A percentile compares a stretch with the other conserved stretches of the same genome.
Conservation (phyloP, 2,888 invertebrate species). For the Drosophila diplacantha region DNA sequence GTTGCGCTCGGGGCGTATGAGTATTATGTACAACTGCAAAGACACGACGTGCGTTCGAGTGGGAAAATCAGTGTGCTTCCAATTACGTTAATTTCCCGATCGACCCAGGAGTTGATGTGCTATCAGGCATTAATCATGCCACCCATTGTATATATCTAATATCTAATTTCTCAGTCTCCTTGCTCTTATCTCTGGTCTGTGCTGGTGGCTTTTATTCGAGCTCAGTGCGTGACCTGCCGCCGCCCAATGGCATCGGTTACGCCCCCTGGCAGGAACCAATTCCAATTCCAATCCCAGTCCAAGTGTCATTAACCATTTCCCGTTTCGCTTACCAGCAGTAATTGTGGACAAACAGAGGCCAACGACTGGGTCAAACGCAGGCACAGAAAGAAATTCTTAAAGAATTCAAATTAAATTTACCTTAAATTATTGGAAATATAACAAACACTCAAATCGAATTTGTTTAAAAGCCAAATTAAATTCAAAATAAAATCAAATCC, state of each 20-base stretch:
- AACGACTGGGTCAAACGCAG: slow-evolving; percentile 34
- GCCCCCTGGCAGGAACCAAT: slow-evolving; percentile 7
- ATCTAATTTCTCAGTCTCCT: slow-evolving; percentile 12
- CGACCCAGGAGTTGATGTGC: neutral
- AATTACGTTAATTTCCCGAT: slow-evolving; percentile 28
- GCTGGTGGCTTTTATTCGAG: slow-evolving; percentile 16
- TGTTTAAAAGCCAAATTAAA: neutral
- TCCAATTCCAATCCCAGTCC: slow-evolving; percentile 8
- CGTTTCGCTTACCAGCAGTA: slow-evolving; percentile 33
- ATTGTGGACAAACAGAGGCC: slow-evolving; percentile 51
- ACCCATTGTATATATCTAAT: slow-evolving; percentile 15
- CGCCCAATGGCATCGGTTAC: slow-evolving; percentile 6
- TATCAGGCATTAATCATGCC: slow-evolving; percentile 55
- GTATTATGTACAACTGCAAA: slow-evolving; percentile 89
- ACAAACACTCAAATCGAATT: neutral
- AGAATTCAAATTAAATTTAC: neutral
- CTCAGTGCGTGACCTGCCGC: slow-evolving; percentile 25
- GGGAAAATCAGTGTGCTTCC: slow-evolving; percentile 24
- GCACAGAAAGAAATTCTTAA: neutral
- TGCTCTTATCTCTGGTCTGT: slow-evolving; percentile 6
- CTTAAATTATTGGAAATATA: neutral
- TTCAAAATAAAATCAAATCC: too few relatives aligned
- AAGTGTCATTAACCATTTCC: slow-evolving; percentile 51
- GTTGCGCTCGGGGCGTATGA: slow-evolving; percentile 92
- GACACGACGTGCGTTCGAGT: slow-evolving; percentile 1